phyloP scores from a whole-genome alignment of 1,140 invertebrate species.

The Papilio glaucus region DNA sequence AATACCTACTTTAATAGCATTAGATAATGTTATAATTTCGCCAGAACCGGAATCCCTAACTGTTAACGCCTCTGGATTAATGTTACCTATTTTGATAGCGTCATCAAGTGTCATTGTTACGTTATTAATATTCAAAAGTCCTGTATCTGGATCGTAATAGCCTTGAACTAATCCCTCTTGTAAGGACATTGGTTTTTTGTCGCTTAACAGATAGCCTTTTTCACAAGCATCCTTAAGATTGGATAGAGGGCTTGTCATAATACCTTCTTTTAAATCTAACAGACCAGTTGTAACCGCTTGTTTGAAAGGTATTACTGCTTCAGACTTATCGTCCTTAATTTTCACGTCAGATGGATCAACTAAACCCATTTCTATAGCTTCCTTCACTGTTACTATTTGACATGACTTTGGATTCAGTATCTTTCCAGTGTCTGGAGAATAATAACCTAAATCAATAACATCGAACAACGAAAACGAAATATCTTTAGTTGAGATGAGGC shows the following conservation, averaged over 20 bases:
- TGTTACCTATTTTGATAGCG: slow-evolving; percentile 89
- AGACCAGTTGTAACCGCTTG: slow-evolving; percentile 88
- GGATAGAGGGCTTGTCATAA: slow-evolving; percentile 88
- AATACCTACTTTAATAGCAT: slow-evolving; percentile 92
- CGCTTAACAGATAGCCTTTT: slow-evolving; percentile 90
- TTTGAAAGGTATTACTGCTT: slow-evolving; percentile 86
- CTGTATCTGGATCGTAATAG: slow-evolving; percentile 90
- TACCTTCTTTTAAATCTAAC: slow-evolving; percentile 88
- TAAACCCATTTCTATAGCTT: slow-evolving; percentile 89
- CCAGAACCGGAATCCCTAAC: slow-evolving; percentile 91
- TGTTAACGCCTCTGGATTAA: slow-evolving; percentile 91
- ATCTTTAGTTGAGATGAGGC: slow-evolving; percentile 88
- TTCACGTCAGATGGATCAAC: slow-evolving; percentile 88
- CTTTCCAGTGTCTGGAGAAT: slow-evolving; percentile 88
- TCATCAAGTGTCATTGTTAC: slow-evolving; percentile 90
- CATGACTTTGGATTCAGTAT: slow-evolving; percentile 93
- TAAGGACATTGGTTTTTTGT: slow-evolving; percentile 90
- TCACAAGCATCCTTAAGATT: slow-evolving; percentile 90
- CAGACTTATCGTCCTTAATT: slow-evolving; percentile 89
- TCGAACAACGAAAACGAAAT: slow-evolving; percentile 89
- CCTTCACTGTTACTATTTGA: slow-evolving; percentile 87
- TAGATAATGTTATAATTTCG: slow-evolving; percentile 90
- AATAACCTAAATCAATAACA: slow-evolving; percentile 91
- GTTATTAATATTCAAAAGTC: slow-evolving; percentile 89
- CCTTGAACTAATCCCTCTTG: slow-evolving; percentile 94